Evolutionary conservation across 2,113 vertebrate genomes (phyloP).

Genomic region (Apus apus): DNA sequence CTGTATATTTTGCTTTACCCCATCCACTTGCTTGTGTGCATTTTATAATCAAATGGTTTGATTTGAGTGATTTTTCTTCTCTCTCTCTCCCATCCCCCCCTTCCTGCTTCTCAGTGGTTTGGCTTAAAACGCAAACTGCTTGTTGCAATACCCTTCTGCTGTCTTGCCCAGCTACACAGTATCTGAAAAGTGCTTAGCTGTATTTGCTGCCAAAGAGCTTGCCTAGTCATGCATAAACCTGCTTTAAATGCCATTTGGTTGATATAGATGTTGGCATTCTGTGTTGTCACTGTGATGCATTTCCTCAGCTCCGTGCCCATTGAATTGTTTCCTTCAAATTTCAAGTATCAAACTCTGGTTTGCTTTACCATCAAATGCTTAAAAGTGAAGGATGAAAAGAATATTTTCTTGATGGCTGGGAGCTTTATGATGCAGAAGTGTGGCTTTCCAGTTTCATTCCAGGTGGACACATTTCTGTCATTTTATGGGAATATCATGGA

Average conservation of each 20-base stretch:
- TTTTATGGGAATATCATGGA: neutral
- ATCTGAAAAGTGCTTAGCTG: constrained; percentile 17
- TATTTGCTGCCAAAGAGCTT: constrained; percentile 37
- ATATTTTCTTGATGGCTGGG: neutral
- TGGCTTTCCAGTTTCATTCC: neutral
- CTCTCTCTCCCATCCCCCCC: neutral
- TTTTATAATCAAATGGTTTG: neutral
- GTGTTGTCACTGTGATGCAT: neutral
- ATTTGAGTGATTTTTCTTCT: neutral
- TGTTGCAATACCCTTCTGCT: neutral
- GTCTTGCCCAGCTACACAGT: neutral
- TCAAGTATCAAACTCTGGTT: neutral
- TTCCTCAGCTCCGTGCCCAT: neutral
- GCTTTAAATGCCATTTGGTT: constrained; percentile 5
- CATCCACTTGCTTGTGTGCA: rapidly evolving
- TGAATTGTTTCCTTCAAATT: neutral
- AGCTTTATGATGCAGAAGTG: neutral
- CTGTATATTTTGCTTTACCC: neutral
- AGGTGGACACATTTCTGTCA: rapidly evolving
- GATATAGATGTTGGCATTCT: neutral
- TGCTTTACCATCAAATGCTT: neutral
- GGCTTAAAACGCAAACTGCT: neutral
- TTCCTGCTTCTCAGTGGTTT: neutral
- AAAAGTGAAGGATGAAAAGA: neutral
- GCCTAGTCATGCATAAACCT: constrained; percentile 43